These are phyloP conservation scores for Rhabdomys dilectus DNA, from an alignment of 2,113 vertebrate species.

Conservation along the genomic window DNA sequence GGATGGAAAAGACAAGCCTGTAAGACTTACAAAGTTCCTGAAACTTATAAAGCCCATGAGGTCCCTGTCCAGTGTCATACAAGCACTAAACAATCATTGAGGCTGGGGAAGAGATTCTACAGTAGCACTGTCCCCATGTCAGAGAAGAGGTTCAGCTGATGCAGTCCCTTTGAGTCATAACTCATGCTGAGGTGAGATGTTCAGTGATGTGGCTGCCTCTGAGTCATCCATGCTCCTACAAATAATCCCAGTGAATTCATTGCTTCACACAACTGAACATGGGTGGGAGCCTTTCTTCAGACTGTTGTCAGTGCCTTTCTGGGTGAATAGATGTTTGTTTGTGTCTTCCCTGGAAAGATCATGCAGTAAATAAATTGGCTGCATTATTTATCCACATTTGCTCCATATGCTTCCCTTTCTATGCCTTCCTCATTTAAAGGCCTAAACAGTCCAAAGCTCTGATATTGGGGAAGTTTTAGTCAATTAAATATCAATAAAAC, in stretches of 20 bases:
- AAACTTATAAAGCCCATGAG: not conserved
- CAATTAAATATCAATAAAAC: not conserved
- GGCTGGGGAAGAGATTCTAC: not conserved
- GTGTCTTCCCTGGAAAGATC: not conserved
- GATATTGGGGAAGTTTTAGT: not conserved
- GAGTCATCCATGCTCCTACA: not conserved
- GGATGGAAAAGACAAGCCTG: not conserved
- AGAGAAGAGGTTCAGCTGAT: not conserved
- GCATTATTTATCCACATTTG: not conserved
- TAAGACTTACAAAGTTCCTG: not conserved
- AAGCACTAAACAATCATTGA: not conserved
- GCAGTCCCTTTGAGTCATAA: not conserved
- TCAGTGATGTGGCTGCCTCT: not conserved
- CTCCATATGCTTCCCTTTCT: not conserved
- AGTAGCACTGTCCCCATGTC: not conserved
- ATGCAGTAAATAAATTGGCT: not conserved
- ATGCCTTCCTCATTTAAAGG: not conserved
- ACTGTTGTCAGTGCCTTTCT: not conserved
- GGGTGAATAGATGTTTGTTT: not conserved
- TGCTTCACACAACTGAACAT: not conserved
- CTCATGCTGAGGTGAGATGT: not conserved
- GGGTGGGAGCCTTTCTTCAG: not conserved
- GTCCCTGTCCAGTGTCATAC: too few relatives aligned
- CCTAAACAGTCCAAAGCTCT: fast-evolving
- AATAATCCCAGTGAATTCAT: not conserved